Evolutionary conservation across 2,888 invertebrate genomes (phyloP).

Genomic region (Epirrhoe tristata): DNA sequence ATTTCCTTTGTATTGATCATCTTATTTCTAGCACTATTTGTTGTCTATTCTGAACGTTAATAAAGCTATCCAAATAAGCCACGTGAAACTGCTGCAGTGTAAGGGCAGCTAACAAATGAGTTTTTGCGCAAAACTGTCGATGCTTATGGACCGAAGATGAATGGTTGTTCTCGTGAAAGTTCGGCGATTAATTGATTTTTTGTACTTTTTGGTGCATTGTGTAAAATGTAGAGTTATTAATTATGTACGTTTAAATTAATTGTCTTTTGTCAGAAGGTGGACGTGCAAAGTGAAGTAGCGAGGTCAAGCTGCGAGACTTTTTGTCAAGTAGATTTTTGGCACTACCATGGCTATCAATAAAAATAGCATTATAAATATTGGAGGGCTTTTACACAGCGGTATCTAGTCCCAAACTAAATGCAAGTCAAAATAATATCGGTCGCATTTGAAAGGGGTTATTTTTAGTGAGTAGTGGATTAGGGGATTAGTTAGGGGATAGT

Average conservation of each 20-base stretch:
- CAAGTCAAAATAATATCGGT: no score
- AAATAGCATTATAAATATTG: not conserved
- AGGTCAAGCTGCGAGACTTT: not conserved
- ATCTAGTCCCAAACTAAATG: no score
- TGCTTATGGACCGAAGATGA: slow-evolving; percentile 53
- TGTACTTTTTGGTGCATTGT: slow-evolving; percentile 40
- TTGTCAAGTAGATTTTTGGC: slow-evolving; percentile 7
- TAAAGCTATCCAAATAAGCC: not conserved
- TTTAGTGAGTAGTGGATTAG: no score
- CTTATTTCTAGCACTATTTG: no score
- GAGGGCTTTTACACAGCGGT: no score
- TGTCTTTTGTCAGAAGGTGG: slow-evolving; percentile 24
- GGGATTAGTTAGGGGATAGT: not conserved
- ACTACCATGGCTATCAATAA: slow-evolving; percentile 1
- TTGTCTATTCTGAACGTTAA: no score
- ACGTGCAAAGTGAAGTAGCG: slow-evolving; percentile 9
- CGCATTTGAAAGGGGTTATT: no score
- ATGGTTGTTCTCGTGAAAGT: slow-evolving; percentile 52
- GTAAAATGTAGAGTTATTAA: slow-evolving; percentile 43
- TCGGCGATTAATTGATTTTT: slow-evolving; percentile 54
- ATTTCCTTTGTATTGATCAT: no score
- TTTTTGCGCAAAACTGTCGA: slow-evolving; percentile 47
- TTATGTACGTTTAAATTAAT: slow-evolving; percentile 33
- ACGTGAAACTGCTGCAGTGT: not conserved
- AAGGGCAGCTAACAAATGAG: slow-evolving; percentile 26